phyloP scores from a whole-genome alignment of 2,888 invertebrate species.

The Leucophenga montana region DNA sequence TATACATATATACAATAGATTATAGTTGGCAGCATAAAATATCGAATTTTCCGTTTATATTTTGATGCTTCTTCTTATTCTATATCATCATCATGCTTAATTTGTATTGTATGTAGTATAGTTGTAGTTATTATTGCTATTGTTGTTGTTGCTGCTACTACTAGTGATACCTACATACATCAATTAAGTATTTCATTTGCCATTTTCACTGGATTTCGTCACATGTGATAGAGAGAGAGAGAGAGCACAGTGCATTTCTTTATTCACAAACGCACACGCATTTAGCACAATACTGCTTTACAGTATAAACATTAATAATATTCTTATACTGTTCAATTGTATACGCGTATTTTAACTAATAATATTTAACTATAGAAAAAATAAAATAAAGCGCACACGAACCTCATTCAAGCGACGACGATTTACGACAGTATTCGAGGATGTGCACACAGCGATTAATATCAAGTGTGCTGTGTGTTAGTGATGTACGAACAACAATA shows the following conservation, averaged over 20 bases:
- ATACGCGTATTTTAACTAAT: constrained; percentile 48
- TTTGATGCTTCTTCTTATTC: constrained; percentile 20
- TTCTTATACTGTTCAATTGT: constrained; percentile 21
- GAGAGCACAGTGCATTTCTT: neutral
- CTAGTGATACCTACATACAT: constrained; percentile 53
- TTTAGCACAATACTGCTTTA: constrained; percentile 25
- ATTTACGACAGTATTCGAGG: constrained; percentile 34
- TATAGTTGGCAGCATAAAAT: constrained; percentile 41
- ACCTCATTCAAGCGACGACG: too few species aligned
- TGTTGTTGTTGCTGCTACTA: constrained; percentile 47
- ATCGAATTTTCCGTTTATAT: constrained; percentile 62
- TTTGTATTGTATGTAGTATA: constrained; percentile 57
- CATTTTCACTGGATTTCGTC: constrained; percentile 32
- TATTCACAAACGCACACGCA: constrained; percentile 33
- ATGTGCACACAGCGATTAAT: neutral
- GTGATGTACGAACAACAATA: too few species aligned
- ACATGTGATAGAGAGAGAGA: constrained; percentile 48
- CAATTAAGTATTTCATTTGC: constrained; percentile 39
- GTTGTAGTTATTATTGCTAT: constrained; percentile 63
- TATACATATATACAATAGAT: neutral
- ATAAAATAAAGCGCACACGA: neutral
- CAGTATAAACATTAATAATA: neutral
- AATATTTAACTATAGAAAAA: constrained; percentile 36
- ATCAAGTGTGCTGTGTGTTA: too few species aligned
- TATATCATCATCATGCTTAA: constrained; percentile 29